Evolutionary conservation across 2,797 vertebrate genomes (phyloP).

Genomic region (Peromyscus attwateri): DNA sequence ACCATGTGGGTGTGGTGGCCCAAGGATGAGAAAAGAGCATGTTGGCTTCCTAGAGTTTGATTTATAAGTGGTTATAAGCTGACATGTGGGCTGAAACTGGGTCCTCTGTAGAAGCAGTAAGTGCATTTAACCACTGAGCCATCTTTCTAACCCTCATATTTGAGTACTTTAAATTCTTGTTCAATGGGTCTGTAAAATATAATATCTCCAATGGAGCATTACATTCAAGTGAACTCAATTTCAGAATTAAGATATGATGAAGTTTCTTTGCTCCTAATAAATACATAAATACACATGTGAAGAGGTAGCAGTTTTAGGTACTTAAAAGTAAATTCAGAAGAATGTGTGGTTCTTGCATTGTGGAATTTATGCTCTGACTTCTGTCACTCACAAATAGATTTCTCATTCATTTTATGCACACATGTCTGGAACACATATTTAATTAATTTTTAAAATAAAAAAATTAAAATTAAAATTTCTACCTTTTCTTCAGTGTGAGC

Average conservation of each 20-base stretch:
- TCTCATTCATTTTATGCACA: neutral
- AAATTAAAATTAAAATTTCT: neutral
- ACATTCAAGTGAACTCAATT: neutral
- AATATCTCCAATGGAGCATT: neutral
- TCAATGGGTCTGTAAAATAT: neutral
- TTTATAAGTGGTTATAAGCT: neutral
- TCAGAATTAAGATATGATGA: slow-evolving; percentile 31
- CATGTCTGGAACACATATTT: neutral
- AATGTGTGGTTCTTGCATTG: neutral
- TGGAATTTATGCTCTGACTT: neutral
- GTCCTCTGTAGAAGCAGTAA: neutral
- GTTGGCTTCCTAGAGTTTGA: neutral
- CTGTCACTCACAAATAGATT: neutral
- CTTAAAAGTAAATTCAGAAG: neutral
- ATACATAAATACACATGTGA: neutral
- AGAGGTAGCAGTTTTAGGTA: neutral
- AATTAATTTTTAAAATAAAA: neutral
- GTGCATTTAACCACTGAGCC: neutral
- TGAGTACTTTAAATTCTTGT: neutral
- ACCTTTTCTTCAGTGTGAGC: neutral
- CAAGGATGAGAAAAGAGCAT: neutral
- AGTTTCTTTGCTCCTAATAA: slow-evolving; percentile 7
- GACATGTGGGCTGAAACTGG: neutral
- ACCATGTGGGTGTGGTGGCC: no score
- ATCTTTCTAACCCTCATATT: no score